A percentile compares a stretch with the other conserved stretches of the same genome.
Evolutionary conservation across 1,140 invertebrate species (phyloP).

Genomic region (Bacillus rossius): DNA sequence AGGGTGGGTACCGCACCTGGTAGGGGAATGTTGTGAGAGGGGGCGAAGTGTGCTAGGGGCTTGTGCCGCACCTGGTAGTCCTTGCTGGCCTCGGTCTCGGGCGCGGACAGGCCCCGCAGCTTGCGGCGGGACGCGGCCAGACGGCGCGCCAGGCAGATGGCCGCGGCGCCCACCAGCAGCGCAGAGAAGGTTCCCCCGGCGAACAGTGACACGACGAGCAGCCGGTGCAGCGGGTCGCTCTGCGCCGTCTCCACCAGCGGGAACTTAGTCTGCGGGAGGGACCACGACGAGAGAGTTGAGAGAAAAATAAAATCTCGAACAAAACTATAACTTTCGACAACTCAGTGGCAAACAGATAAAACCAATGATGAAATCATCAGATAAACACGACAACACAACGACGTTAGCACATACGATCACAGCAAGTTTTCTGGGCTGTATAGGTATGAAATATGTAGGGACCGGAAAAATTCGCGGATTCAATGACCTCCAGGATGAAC

Average conservation of each 20-base stretch:
- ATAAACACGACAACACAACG: no score
- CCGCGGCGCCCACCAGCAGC: slow-evolving; percentile 57
- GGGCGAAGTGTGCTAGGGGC: no score
- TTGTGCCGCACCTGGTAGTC: slow-evolving; percentile 96
- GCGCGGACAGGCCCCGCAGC: slow-evolving; percentile 56
- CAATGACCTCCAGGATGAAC: no score
- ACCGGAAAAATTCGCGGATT: no score
- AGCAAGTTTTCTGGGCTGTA: no score
- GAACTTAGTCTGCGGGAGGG: slow-evolving; percentile 49
- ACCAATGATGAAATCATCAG: background rate
- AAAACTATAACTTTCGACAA: background rate
- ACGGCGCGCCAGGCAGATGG: slow-evolving; percentile 66
- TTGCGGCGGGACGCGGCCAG: slow-evolving; percentile 66
- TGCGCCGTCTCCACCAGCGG: slow-evolving; percentile 46
- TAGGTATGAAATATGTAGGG: no score
- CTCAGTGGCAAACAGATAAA: slow-evolving; percentile 9
- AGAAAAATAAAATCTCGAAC: no score
- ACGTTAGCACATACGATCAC: no score
- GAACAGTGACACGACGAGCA: slow-evolving; percentile 54
- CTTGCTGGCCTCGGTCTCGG: slow-evolving; percentile 83
- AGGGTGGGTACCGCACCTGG: no score
- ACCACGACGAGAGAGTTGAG: no score
- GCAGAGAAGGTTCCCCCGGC: slow-evolving; percentile 62
- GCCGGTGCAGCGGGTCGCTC: slow-evolving; percentile 27
- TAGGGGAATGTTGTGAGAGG: no score